Evolutionary conservation across 2,797 vertebrate genomes (phyloP), one percentile per base, ranked within the genome.

Genomic region (Sebastes cheni): DNA sequence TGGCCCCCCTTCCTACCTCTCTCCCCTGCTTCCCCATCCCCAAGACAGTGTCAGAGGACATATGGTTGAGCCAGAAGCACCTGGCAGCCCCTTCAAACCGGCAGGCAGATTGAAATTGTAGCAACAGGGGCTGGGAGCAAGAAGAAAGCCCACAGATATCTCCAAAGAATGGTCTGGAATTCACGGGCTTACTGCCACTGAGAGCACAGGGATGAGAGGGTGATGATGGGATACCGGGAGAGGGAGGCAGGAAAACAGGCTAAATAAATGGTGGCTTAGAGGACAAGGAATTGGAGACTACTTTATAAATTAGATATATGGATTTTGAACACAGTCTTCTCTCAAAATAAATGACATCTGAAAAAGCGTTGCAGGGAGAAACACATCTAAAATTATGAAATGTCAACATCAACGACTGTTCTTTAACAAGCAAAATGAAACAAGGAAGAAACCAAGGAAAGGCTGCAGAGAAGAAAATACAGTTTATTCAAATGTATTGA

Each of bases 31-130:
- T 34, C 32, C 34, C 75, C 58, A 66, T 84, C 70, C 80, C 79
- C 75, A 67, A 80, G 82, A 84, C 82, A 81, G 88, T 79, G 87
- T 88, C 89, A 81, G 82, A 88, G 87, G 89, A 88, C 89, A 87
- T 90, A 86, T 72, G 88, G 89, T 74, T 70, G 84, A 90, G 92
- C 90, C 90, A 92, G 88, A 87, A 93, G 92, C 87, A 93, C 92
- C 92, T 92, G 94, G 93, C 91, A 93, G 52, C 72, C 22, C 87
- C 90, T 90, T 91, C 86, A 92, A 95, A 93, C 88, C 74, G 30
- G 23, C 87, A 79, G 72, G 82, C 87, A 66, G 85, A 85, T 82
- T 88, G 88, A 91, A 93, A 94, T 75, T 84, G 78, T 84, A 75
- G 80, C 87, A 90, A 84, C 72, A 72, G 82, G 83, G 79, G 79